Evolutionary conservation across 2,113 vertebrate genomes (phyloP).

Genomic region (Heterocephalus glaber): DNA sequence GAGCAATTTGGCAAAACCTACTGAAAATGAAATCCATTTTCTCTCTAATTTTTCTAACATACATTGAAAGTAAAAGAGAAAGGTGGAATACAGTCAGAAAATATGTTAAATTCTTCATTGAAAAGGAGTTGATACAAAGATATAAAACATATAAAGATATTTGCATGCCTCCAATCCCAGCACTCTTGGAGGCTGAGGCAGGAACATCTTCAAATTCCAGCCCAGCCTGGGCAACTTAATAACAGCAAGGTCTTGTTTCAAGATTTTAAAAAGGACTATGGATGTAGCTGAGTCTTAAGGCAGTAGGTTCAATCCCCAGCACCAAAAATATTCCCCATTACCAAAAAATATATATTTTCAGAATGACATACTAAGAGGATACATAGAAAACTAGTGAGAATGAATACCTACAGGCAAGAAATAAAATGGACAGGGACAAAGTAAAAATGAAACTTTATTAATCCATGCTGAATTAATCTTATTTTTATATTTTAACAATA

Average conservation of each 20-base stretch:
- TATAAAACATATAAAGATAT: not conserved
- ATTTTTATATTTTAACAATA: not conserved
- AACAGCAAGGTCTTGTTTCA: not conserved
- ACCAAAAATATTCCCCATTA: not conserved
- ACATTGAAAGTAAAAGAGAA: not conserved
- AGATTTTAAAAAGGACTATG: not conserved
- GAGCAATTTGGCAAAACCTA: not conserved
- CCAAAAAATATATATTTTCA: not conserved
- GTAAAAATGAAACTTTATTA: not conserved
- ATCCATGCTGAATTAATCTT: not conserved
- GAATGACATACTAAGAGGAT: not conserved
- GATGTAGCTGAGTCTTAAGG: not conserved
- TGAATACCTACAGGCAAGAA: not conserved
- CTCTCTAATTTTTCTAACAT: not conserved
- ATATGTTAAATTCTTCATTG: not conserved
- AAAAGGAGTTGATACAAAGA: not conserved
- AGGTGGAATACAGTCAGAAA: not conserved
- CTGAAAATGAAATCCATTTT: not conserved
- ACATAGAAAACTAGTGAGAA: not conserved
- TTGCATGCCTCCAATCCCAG: not conserved
- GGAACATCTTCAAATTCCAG: not conserved
- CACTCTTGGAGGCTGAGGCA: not conserved
- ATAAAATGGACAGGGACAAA: not conserved
- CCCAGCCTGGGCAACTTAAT: not conserved
- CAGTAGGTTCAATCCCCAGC: not conserved